A percentile compares a stretch with the other conserved stretches of the same genome.
Conservation (phyloP, 1,140 invertebrate species). For the Drosophila micromelanica region DNA sequence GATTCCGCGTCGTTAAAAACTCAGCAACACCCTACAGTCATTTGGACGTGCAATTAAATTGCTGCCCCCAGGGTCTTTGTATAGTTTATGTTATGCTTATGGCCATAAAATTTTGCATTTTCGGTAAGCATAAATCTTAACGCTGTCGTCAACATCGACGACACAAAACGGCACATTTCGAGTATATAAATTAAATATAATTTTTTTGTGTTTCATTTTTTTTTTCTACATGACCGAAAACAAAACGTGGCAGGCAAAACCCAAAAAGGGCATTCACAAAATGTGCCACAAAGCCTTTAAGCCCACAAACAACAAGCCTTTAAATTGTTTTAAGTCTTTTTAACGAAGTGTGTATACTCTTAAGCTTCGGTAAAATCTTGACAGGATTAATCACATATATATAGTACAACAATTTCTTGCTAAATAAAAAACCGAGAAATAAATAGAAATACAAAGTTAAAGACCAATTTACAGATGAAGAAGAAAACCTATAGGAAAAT, state of each 20-base stretch:
- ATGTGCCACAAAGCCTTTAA: slow-evolving; percentile 70
- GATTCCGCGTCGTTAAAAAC: slow-evolving; percentile 18
- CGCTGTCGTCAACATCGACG: slow-evolving; percentile 53
- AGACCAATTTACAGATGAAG: too few species aligned
- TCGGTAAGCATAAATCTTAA: slow-evolving; percentile 60
- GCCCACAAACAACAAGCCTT: slow-evolving; percentile 28
- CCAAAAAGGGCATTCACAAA: slow-evolving; percentile 39
- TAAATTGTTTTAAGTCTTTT: neutral
- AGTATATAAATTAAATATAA: slow-evolving; percentile 29
- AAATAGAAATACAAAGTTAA: too few species aligned
- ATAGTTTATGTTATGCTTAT: slow-evolving; percentile 35
- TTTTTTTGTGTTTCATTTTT: neutral
- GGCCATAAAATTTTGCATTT: slow-evolving; percentile 68
- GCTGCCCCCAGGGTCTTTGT: slow-evolving; percentile 4
- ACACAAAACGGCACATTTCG: slow-evolving; percentile 45
- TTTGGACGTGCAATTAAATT: slow-evolving; percentile 69
- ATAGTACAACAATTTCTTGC: too few species aligned
- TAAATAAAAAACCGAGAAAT: too few species aligned
- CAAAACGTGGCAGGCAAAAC: slow-evolving; percentile 38
- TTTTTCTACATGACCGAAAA: slow-evolving; percentile 41
- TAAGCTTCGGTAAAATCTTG: neutral
- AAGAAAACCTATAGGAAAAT: too few species aligned
- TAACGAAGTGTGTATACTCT: slow-evolving; percentile 9
- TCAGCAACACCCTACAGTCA: slow-evolving; percentile 27
- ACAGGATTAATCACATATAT: neutral